A percentile compares a stretch with the other conserved stretches of the same genome.
phyloP scores from a whole-genome alignment of 2,888 invertebrate species.

The Chrysolina haemoptera region DNA sequence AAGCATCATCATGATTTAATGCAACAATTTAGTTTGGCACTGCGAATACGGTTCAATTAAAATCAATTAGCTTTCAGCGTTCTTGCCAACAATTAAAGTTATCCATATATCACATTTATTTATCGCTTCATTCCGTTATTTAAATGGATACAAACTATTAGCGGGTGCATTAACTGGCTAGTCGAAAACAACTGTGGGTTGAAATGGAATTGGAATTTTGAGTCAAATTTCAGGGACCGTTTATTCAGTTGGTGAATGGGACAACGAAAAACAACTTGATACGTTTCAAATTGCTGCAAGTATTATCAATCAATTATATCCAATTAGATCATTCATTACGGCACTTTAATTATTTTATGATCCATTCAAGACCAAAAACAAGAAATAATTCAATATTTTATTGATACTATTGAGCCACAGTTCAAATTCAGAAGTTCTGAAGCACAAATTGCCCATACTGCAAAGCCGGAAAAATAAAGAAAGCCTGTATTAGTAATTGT shows the following conservation, averaged over 20 bases:
- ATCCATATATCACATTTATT: conserved; percentile 42
- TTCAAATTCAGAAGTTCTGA: too few relatives aligned
- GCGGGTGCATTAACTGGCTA: conserved; percentile 6
- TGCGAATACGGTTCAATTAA: conserved; percentile 55
- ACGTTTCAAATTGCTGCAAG: too few relatives aligned
- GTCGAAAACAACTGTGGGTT: neutral
- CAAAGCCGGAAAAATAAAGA: too few relatives aligned
- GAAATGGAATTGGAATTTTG: neutral
- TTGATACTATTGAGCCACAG: too few relatives aligned
- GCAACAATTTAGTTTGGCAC: conserved; percentile 55
- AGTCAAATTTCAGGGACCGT: neutral
- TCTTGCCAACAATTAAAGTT: conserved; percentile 51
- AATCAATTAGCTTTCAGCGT: conserved; percentile 56
- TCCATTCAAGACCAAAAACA: too few relatives aligned
- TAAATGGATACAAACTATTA: conserved; percentile 23
- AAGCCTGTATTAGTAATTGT: too few relatives aligned
- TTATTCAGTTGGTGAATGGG: neutral
- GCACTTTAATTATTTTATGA: too few relatives aligned
- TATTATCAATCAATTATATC: too few relatives aligned
- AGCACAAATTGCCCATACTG: too few relatives aligned
- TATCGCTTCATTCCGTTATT: conserved; percentile 8
- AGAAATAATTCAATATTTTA: too few relatives aligned
- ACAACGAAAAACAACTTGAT: neutral
- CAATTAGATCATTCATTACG: too few relatives aligned
- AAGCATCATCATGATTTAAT: conserved; percentile 47